phyloP scores from a whole-genome alignment of 2,113 vertebrate genomes.

The Sterna hirundo region DNA sequence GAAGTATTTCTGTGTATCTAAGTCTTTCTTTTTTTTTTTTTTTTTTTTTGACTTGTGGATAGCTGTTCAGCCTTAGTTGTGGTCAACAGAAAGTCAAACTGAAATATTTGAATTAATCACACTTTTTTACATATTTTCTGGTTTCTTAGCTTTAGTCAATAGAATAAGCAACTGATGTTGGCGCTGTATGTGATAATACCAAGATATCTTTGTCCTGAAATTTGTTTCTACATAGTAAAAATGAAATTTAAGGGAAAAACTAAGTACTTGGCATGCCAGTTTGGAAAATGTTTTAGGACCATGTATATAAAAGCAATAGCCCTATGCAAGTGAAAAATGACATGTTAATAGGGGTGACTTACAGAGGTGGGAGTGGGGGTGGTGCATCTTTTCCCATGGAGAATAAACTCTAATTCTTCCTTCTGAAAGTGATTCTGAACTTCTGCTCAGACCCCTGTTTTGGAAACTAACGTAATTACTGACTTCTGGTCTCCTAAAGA shows the following conservation, averaged over 20 bases:
- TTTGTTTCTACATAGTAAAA: background rate
- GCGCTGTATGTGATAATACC: background rate
- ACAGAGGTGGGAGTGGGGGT: fast-evolving
- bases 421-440: background rate
- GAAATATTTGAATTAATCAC: background rate
- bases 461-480: background rate
- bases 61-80: background rate
- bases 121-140: background rate
- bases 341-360: background rate
- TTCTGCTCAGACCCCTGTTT: background rate
- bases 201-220: background rate
- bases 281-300: background rate
- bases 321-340: background rate
- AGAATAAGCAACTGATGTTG: background rate
- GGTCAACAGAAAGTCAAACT: background rate
- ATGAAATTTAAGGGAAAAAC: background rate
- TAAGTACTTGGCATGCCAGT: background rate
- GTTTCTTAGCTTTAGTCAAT: background rate
- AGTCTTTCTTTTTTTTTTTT: background rate
- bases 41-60: background rate
- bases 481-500: background rate
- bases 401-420: background rate
- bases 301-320: background rate
- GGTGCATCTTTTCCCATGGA: background rate
- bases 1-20: background rate